Evolutionary conservation across 2,888 invertebrate genomes (phyloP).

Genomic region (Anthrax anthrax): DNA sequence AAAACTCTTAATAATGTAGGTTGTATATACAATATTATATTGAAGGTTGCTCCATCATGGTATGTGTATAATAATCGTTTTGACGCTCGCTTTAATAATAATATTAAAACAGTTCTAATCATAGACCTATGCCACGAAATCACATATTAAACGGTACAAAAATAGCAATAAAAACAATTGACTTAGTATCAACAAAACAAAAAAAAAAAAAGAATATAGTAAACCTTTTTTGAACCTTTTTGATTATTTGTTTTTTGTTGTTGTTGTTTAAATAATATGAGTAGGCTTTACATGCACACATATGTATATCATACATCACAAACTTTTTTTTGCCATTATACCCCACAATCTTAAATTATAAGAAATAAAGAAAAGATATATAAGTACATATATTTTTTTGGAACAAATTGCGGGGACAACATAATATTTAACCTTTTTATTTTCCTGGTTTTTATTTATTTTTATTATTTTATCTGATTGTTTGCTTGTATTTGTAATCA

Average conservation of each 20-base stretch:
- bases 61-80: conserved; percentile 5
- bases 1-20: no score
- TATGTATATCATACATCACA: no score
- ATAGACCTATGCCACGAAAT: conserved; percentile 4
- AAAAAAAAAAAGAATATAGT: no score
- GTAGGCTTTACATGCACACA: no score
- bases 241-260: no score
- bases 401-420: conserved; percentile 1
- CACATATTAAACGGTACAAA: conserved; percentile 4
- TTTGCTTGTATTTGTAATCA: background rate
- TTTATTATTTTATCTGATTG: background rate
- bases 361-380: background rate
- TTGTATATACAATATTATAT: no score
- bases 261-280: no score
- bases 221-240: background rate
- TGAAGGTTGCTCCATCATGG: no score
- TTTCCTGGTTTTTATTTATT: background rate
- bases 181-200: background rate
- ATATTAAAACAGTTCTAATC: conserved; percentile 4
- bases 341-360: no score
- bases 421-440: background rate
- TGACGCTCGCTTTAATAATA: conserved; percentile 7
- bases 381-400: no score
- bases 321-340: no score
- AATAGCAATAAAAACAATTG: conserved; percentile 5